Evolutionary conservation across 2,888 invertebrate species (phyloP), one percentile per base, ranked within the genome.

Genomic region (Laspeyria flexula): DNA sequence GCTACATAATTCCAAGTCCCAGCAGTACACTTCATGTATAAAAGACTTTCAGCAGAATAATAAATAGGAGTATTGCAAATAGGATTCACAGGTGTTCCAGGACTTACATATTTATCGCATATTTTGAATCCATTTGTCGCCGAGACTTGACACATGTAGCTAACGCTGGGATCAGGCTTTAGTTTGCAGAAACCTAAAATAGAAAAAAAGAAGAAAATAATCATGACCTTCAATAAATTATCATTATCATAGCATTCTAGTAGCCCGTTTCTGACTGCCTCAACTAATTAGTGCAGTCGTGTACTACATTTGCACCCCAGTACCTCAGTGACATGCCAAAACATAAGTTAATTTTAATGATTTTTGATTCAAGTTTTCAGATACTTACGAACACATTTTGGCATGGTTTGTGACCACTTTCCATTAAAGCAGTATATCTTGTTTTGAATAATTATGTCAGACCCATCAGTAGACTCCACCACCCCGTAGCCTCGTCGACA

Each of bases 401-500:
- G 13, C 15, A 13, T 12, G 6, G 7, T 33, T 13, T 12, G 33
- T 13, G 7, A 33, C 33, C 12, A 13, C 7, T 33, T 10, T 33
- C 33, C 33, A 33, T 33, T 7, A 15, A 33, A 1, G 7, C 33
- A 33, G 15, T 13, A 33, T 29, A 11, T 1, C 5, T 29, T 25
- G 7, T 7, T 3, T 25, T 6, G 7, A 7, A 25, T 25, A 1
- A 7, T 29, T 5, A 11, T 11, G 80, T 43, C 0, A 48, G 30
- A 3, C 3, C 5, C 5, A 2, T 21, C 21, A 21, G 21, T 9
- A 29, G 48, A 1, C 46, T 23, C 0, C 0, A 65, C 29, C 0
- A 82, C 55, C 0, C 76, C 79, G 42, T 79, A 89, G 1, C 82
- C 82, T 9, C 63, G 62, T 2, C 68, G 49, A 54, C 89, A 89